A percentile compares a stretch with the other conserved stretches of the same genome.
phyloP scores from a whole-genome alignment of 2,888 invertebrate genomes.

The Drosophila picticornis region DNA sequence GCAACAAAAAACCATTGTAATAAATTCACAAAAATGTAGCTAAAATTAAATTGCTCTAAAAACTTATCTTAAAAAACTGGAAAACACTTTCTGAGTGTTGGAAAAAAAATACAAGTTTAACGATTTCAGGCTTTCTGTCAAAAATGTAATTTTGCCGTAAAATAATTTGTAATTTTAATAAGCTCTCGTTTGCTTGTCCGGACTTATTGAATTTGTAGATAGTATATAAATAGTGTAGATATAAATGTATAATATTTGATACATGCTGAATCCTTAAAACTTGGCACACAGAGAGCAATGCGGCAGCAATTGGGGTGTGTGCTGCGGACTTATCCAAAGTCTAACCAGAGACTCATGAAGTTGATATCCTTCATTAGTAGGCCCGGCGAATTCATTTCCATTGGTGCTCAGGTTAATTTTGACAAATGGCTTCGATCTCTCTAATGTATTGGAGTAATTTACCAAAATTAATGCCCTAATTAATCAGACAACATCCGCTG shows the following conservation, averaged over 20 bases:
- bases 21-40: not conserved
- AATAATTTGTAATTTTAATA: too few relatives aligned
- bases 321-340: slow-evolving; percentile 11
- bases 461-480: slow-evolving; percentile 84
- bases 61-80: not conserved
- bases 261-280: too few relatives aligned
- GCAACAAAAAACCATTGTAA: not conserved
- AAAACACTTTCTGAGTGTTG: not conserved
- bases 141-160: too few relatives aligned
- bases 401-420: slow-evolving; percentile 83
- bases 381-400: slow-evolving; percentile 71
- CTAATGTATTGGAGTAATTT: slow-evolving; percentile 84
- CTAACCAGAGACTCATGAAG: slow-evolving; percentile 19
- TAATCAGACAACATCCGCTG: slow-evolving; percentile 77
- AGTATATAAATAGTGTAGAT: too few relatives aligned
- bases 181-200: too few relatives aligned
- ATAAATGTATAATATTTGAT: too few relatives aligned
- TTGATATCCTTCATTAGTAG: slow-evolving; percentile 53
- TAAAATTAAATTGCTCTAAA: not conserved
- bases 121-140: too few relatives aligned
- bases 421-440: slow-evolving; percentile 84
- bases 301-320: too few relatives aligned
- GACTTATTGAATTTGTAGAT: too few relatives aligned
- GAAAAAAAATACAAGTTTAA: too few relatives aligned
- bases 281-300: too few relatives aligned